A percentile compares a stretch with the other conserved stretches of the same genome.
Conservation (phyloP, 1,140 invertebrate genomes). For the Pantala flavescens region DNA sequence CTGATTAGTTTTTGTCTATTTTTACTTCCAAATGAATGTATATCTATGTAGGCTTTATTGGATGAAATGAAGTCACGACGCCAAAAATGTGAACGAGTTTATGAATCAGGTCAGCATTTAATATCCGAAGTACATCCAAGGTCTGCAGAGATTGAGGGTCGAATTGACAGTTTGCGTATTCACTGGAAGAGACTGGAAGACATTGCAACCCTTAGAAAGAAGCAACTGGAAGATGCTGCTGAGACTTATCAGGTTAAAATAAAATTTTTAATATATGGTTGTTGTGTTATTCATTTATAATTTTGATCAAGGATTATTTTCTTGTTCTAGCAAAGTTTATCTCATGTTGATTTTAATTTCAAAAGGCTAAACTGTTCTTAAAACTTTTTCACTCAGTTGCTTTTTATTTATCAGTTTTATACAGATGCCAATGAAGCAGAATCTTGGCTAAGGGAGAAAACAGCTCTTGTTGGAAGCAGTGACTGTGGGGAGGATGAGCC, state of each 20-base stretch:
- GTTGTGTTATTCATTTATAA: conserved; percentile 14
- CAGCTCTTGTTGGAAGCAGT: conserved; percentile 71
- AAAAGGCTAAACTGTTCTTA: too few relatives aligned
- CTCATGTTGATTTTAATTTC: too few relatives aligned
- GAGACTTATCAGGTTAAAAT: conserved; percentile 71
- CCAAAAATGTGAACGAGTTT: conserved; percentile 67
- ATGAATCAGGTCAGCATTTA: conserved; percentile 57
- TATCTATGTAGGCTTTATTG: conserved; percentile 48
- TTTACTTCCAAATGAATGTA: neutral
- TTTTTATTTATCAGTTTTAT: conserved; percentile 62
- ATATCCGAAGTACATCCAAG: conserved; percentile 67
- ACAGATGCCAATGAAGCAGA: conserved; percentile 96
- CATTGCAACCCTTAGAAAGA: conserved; percentile 67
- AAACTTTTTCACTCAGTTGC: too few relatives aligned
- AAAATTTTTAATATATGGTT: neutral
- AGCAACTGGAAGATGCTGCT: conserved; percentile 83
- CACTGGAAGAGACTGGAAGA: conserved; percentile 80
- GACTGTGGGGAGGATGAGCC: conserved; percentile 87
- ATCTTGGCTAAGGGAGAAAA: conserved; percentile 92
- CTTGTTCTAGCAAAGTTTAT: too few relatives aligned
- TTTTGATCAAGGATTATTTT: neutral
- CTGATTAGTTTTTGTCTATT: too few relatives aligned
- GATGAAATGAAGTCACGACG: conserved; percentile 83
- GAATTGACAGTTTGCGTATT: conserved; percentile 68
- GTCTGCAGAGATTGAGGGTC: conserved; percentile 60